A percentile compares a stretch with the other conserved stretches of the same genome.
These are phyloP conservation scores for Bombyx mandarina DNA, from an alignment of 1,140 invertebrate genomes.

Conservation along the genomic window DNA sequence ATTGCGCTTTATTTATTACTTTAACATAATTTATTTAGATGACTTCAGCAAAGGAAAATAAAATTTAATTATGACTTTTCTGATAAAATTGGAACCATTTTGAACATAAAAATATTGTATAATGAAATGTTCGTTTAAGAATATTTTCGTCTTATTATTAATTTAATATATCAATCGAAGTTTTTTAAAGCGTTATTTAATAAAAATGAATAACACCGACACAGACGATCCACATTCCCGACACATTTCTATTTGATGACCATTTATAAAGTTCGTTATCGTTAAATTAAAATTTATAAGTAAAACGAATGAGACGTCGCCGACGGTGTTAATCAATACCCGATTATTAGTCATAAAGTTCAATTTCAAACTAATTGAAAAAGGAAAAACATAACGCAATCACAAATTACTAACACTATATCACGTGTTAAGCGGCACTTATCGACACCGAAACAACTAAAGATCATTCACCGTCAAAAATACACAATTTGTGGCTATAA, in stretches of 20 bases:
- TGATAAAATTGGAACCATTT: too few species aligned
- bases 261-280: constrained; percentile 13
- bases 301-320: constrained; percentile 24
- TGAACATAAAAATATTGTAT: too few species aligned
- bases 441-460: constrained; percentile 58
- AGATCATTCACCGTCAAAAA: constrained; percentile 58
- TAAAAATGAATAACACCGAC: constrained; percentile 13
- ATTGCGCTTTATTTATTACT: too few species aligned
- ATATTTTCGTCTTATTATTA: too few species aligned
- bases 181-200: constrained; percentile 15
- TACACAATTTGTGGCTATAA: constrained; percentile 67
- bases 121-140: too few species aligned
- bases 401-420: constrained; percentile 68
- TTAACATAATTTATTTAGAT: too few species aligned
- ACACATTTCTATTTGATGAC: constrained; percentile 17
- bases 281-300: constrained; percentile 23
- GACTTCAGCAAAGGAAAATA: too few species aligned
- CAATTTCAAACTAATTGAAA: constrained; percentile 65
- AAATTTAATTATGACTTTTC: too few species aligned
- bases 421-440: constrained; percentile 69
- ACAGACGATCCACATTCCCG: constrained; percentile 2
- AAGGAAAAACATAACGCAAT: constrained; percentile 51
- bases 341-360: constrained; percentile 38
- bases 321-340: constrained; percentile 25
- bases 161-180: neutral